These are phyloP conservation scores for Eupristina koningsbergeri DNA, from an alignment of 1,140 invertebrate species.

Conservation along the genomic window DNA sequence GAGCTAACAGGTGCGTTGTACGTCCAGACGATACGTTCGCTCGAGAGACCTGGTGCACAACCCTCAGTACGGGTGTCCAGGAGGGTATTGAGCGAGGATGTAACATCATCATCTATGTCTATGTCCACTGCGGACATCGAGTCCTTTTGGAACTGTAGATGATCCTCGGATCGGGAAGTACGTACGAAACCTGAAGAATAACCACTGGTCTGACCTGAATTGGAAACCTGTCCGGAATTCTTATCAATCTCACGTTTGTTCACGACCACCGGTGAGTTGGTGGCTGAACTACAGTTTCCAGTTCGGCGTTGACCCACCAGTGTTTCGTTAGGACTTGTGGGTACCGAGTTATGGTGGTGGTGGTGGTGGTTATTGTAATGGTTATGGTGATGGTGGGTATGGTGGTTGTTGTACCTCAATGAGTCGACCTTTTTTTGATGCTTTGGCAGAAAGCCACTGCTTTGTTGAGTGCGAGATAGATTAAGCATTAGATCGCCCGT, in stretches of 20 bases:
- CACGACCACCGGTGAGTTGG: slow-evolving; percentile 73
- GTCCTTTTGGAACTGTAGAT: slow-evolving; percentile 85
- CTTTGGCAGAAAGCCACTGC: slow-evolving; percentile 76
- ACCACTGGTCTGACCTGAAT: slow-evolving; percentile 54
- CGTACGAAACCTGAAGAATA: slow-evolving; percentile 75
- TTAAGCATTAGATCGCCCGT: slow-evolving; percentile 96
- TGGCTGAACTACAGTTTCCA: slow-evolving; percentile 74
- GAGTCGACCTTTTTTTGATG: slow-evolving; percentile 79
- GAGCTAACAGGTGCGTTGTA: slow-evolving; percentile 84
- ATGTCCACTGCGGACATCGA: slow-evolving; percentile 87
- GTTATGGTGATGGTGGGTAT: slow-evolving; percentile 71
- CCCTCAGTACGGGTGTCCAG: slow-evolving; percentile 86
- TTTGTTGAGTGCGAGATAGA: slow-evolving; percentile 84
- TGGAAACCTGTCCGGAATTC: slow-evolving; percentile 55
- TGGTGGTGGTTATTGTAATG: slow-evolving; percentile 69
- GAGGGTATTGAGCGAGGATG: slow-evolving; percentile 91
- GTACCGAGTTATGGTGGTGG: slow-evolving; percentile 81
- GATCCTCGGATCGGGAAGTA: slow-evolving; percentile 89
- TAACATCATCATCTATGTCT: slow-evolving; percentile 93
- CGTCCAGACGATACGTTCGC: slow-evolving; percentile 89
- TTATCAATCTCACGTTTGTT: slow-evolving; percentile 69
- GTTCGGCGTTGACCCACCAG: slow-evolving; percentile 71
- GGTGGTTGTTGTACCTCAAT: slow-evolving; percentile 73
- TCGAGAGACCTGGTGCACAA: slow-evolving; percentile 73
- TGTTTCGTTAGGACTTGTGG: slow-evolving; percentile 84